phyloP scores from a whole-genome alignment of 2,888 invertebrate genomes.

The Gymnoscelis rufifasciata region DNA sequence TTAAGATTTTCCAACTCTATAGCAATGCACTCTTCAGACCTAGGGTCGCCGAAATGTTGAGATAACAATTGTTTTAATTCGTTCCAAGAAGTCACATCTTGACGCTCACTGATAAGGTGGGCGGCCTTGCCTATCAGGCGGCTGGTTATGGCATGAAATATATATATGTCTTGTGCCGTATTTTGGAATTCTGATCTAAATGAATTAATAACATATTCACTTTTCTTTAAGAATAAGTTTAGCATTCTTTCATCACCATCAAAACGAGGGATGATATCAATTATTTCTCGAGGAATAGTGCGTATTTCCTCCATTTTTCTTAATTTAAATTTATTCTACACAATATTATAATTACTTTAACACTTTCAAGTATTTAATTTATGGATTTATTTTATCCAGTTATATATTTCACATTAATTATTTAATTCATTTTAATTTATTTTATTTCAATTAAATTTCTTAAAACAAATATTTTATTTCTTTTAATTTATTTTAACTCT shows the following conservation, averaged over 20 bases:
- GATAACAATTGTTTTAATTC: not conserved
- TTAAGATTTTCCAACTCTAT: not conserved
- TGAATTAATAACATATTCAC: not conserved
- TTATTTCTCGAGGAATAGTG: not conserved
- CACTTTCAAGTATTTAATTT: too few relatives aligned
- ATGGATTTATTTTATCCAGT: too few relatives aligned
- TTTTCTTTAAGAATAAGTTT: not conserved
- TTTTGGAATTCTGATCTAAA: not conserved
- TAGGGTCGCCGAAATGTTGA: not conserved
- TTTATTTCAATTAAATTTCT: too few relatives aligned
- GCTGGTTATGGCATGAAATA: not conserved
- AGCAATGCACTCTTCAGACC: not conserved
- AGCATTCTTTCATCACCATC: not conserved
- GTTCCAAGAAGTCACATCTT: not conserved
- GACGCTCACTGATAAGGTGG: not conserved
- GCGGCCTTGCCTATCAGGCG: not conserved
- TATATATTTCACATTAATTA: too few relatives aligned
- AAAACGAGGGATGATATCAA: constrained; percentile 3
- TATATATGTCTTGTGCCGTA: not conserved
- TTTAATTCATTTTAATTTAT: too few relatives aligned
- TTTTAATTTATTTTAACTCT: too few relatives aligned
- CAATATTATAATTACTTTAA: too few relatives aligned
- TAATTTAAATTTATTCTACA: not conserved
- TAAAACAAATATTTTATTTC: too few relatives aligned
- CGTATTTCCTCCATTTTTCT: not conserved